Evolutionary conservation across 2,113 vertebrate species (phyloP).

Genomic region (Entosphenus tridentatus): DNA sequence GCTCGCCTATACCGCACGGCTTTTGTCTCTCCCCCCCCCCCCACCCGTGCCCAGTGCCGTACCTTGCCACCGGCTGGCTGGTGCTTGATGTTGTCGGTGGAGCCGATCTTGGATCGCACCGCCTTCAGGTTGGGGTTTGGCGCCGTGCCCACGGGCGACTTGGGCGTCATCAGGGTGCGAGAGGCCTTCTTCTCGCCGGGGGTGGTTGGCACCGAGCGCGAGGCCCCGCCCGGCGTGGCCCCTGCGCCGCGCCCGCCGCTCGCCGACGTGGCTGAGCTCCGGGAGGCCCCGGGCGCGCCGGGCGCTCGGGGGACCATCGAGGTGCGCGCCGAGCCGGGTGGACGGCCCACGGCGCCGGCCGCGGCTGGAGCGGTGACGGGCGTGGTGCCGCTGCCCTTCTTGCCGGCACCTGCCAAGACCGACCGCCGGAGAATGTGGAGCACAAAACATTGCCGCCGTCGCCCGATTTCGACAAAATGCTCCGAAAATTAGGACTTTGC

Average conservation of each 20-base stretch:
- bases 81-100: constrained; percentile 65
- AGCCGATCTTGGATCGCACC: constrained; percentile 76
- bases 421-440: no score
- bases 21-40: no score
- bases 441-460: no score
- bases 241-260: no score
- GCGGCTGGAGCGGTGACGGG: constrained; percentile 70
- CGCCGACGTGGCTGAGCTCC: constrained; percentile 55
- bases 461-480: no score
- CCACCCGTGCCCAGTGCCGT: constrained; percentile 13
- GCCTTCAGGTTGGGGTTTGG: constrained; percentile 77
- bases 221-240: constrained; percentile 27
- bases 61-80: constrained; percentile 85
- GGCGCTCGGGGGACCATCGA: constrained; percentile 56
- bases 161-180: constrained; percentile 71
- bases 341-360: constrained; percentile 65
- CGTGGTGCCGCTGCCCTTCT: constrained; percentile 60
- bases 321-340: constrained; percentile 63
- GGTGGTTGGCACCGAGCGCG: constrained; percentile 42
- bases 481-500: no score
- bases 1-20: no score
- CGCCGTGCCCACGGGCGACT: constrained; percentile 69
- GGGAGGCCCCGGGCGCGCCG: constrained; percentile 53
- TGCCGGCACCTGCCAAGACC: constrained; percentile 19
- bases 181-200: constrained; percentile 63